Evolutionary conservation across 30 jellyfish, hydroid and myxozoan genomes (phyloP), one percentile per base, ranked within the genome.

Genomic region (Hydractinia symbiolongicarpus): DNA sequence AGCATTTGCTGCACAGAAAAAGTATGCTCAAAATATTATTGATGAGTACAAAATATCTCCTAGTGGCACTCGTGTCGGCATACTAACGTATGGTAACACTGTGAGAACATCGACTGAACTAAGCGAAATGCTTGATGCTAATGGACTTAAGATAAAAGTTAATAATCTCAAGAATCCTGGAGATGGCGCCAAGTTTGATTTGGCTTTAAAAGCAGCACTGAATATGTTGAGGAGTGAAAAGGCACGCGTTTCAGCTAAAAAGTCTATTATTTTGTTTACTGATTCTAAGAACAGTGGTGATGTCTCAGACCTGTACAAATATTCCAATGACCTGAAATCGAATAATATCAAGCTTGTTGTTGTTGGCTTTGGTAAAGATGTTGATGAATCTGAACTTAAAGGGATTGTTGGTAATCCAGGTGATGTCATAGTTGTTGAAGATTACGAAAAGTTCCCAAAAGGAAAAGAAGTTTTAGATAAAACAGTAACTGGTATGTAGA

Each of bases 1-100:
- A 62, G 30, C 16, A 40, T 62, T 62, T 62, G 30, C 16, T 50
- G 30, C 9, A 15, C 50, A 40, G 50, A 62, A 62, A 9, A 9
- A 62, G 30, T 62, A 62, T 62, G 73, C 73, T 62, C 30, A 40
- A 5, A 9, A 62, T 50, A 40, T 62, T 62, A 15, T 62, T 40
- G 73, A 62, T 62, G 30, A 62, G 73, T 62, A 15, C 9, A 9
- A 62, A 15, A 62, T 62, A 15, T 40, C 50, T 6, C 9, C 73
- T 5, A 62, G 73, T 9, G 19, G 14, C 15, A 78, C 86, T 21
- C 60, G 62, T 61, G 74, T 78, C 11, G 86, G 86, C 54, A 20
- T 78, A 17, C 51, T 78, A 13, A 55, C 86, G 50, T 78, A 78
- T 61, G 81, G 86, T 50, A 55, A 21, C 10, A 50, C 51, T 16